Base-by-base conservation (phyloP, 2,113 vertebrate genomes). In the Pionites leucogaster region DNA sequence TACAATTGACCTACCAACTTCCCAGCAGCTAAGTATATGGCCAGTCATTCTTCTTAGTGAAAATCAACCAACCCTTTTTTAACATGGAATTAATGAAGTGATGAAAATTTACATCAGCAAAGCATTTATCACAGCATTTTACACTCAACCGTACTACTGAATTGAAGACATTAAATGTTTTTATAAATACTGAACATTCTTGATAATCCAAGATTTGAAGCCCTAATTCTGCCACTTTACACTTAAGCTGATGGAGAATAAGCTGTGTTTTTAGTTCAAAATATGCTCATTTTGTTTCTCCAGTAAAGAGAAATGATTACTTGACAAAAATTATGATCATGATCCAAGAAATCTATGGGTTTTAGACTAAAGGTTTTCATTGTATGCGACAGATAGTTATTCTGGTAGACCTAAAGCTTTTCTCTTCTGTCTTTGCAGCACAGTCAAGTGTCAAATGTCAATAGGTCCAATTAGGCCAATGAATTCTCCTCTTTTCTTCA, bases 21-120 rank as follows among this genome's bases (percentile, higher is more conserved):
- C 87, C 47, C 29, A 88, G 83, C 41, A 92, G 69, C 63, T 82
- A 53, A 83, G 55, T 68, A 67, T 65, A 78, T 72, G 74, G 28
- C 41, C 77, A 94, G 27, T 27, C 57, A 85, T 93, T 93, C 72
- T 88, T 76, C 79, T 72, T 64, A 72, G 57, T 1, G 7, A 89
- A 94, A 95, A 90, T 88, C 39, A 76, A 37, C n/a, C 80, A 95
- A 64, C 90, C 76, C 46, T 81, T 94, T 86, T 94, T 76, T 79
- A 93, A 92, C 17, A 82, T 11, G 65, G 81, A 86, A 86, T 94
- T 96, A 96, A 96, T 93, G 76, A 90, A 93, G 72, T 79, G 86
- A 89, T 92, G 92, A 93, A 90, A 93, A 93, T 93, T 87, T 93
- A 63, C 88, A 69, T 94, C 90, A 95, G 90, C 80, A 41, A 78